Evolutionary conservation across 2,113 vertebrate genomes (phyloP).

Genomic region (Sinosuthora webbiana): DNA sequence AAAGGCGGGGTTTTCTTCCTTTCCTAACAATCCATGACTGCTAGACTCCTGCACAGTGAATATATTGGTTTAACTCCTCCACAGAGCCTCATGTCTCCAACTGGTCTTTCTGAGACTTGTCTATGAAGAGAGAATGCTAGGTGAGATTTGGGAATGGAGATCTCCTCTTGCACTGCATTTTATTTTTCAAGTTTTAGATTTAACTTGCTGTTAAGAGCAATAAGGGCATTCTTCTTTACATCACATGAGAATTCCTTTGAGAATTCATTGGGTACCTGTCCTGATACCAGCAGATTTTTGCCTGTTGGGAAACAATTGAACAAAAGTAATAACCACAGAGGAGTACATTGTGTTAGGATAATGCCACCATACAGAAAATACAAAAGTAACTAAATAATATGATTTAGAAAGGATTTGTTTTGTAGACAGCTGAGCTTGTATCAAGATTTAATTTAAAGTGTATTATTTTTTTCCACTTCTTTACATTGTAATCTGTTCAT

Average conservation of each 20-base stretch:
- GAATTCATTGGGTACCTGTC: not conserved
- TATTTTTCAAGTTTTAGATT: not conserved
- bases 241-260: not conserved
- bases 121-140: not conserved
- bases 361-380: not conserved
- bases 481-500: not conserved
- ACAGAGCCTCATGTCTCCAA: not conserved
- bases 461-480: not conserved
- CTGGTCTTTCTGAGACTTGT: not conserved
- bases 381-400: not conserved
- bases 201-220: not conserved
- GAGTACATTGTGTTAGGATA: not conserved
- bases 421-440: not conserved
- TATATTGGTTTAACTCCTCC: not conserved
- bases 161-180: not conserved
- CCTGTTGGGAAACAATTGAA: not conserved
- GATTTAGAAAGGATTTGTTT: not conserved
- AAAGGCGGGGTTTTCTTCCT: not conserved
- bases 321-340: not conserved
- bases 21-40: not conserved
- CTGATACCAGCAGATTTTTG: not conserved
- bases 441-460: not conserved
- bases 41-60: not conserved
- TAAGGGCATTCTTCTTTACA: not conserved
- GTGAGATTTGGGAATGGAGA: not conserved